Evolutionary conservation across 2,797 vertebrate species (phyloP).

Genomic region (Falco cherrug): DNA sequence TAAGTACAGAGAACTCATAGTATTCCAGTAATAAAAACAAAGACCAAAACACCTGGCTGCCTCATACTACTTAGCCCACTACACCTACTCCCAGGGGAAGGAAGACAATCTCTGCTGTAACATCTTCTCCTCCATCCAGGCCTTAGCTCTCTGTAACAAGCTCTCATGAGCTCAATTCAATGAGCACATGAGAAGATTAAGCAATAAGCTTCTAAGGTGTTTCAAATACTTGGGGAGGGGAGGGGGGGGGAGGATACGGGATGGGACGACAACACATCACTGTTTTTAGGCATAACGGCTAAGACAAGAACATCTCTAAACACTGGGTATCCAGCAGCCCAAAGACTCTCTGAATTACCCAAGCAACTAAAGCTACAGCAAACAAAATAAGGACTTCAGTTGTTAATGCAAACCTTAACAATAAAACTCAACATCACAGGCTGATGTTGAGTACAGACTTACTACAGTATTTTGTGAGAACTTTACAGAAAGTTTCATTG

Average conservation of each 20-base stretch:
- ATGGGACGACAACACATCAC: too few species aligned
- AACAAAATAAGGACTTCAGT: not conserved
- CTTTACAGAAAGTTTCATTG: not conserved
- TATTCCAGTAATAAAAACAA: not conserved
- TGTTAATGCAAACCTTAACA: not conserved
- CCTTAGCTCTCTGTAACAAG: not conserved
- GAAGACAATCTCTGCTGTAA: not conserved
- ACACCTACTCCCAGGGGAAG: not conserved
- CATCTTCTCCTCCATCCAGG: not conserved
- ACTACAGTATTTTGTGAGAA: not conserved
- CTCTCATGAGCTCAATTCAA: not conserved
- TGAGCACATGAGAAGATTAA: not conserved
- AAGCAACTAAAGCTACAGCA: not conserved
- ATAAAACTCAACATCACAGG: not conserved
- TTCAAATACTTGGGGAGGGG: not conserved
- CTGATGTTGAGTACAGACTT: not conserved
- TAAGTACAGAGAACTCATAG: not conserved
- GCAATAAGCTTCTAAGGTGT: not conserved
- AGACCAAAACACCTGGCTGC: not conserved
- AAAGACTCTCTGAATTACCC: not conserved
- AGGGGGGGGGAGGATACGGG: too few species aligned
- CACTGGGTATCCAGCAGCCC: not conserved
- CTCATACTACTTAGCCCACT: not conserved
- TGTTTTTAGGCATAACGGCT: not conserved
- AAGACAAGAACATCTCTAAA: not conserved